phyloP scores from a whole-genome alignment of 2,113 vertebrate species.

The Oxygymnocypris stewartii region DNA sequence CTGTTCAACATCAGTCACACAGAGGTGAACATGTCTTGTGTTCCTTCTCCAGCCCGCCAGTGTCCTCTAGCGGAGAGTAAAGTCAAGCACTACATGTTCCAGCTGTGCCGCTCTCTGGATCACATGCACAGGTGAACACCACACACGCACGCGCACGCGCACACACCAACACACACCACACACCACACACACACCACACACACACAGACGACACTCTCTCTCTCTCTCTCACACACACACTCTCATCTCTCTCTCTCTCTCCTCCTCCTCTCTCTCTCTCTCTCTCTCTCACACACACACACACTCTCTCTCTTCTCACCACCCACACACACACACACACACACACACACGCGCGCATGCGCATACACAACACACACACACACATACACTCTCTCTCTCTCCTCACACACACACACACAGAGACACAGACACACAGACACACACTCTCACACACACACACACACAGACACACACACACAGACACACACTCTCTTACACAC shows the following conservation, averaged over 20 bases:
- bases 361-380: not conserved
- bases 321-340: too few relatives aligned
- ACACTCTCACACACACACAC: not conserved
- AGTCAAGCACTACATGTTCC: constrained; percentile 79
- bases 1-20: not conserved
- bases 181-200: not conserved
- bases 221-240: too few relatives aligned
- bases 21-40: not conserved
- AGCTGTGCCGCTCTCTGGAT: constrained; percentile 83
- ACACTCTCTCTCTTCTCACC: too few relatives aligned
- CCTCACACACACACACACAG: not conserved
- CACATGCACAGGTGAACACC: constrained; percentile 81
- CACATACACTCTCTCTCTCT: not conserved
- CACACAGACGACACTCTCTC: not conserved
- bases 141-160: not conserved
- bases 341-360: too few relatives aligned
- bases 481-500: not conserved
- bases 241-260: too few relatives aligned
- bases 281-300: too few relatives aligned
- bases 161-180: too few relatives aligned
- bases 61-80: constrained; percentile 78
- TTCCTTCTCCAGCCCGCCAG: constrained; percentile 75
- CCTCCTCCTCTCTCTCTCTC: not conserved
- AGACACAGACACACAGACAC: not conserved
- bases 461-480: not conserved